phyloP scores from a whole-genome alignment of 2,797 vertebrate genomes.

The Scyliorhinus canicula region DNA sequence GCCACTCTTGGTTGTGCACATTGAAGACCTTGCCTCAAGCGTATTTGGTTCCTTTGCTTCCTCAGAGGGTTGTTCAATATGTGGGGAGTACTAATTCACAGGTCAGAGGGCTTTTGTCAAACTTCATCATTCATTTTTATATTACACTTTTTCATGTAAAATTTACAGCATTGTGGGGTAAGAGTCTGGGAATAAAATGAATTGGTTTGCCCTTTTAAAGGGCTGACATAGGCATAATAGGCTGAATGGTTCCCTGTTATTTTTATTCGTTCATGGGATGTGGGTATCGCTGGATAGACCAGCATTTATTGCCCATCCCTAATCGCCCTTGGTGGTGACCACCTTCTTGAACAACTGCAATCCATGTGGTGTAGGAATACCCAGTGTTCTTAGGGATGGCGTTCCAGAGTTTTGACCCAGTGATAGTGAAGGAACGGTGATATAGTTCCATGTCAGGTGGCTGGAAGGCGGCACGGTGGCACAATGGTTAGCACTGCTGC shows the following conservation, averaged over 20 bases:
- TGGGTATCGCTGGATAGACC: too few species aligned
- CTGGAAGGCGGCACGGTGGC: too few species aligned
- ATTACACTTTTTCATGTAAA: neutral
- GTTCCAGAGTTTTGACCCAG: too few species aligned
- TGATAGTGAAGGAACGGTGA: too few species aligned
- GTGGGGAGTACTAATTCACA: neutral
- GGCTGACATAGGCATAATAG: neutral
- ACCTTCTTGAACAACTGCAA: too few species aligned
- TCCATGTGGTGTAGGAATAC: too few species aligned
- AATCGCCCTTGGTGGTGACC: too few species aligned
- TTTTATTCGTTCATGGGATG: too few species aligned
- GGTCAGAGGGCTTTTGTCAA: neutral
- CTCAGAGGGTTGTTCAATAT: neutral
- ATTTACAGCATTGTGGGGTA: neutral
- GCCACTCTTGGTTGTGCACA: neutral
- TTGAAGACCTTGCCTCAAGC: neutral
- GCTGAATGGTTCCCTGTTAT: neutral
- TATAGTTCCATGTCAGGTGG: too few species aligned
- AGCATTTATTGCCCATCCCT: too few species aligned
- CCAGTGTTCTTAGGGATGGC: too few species aligned
- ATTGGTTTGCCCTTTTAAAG: neutral
- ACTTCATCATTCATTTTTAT: neutral
- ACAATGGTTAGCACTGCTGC: too few species aligned
- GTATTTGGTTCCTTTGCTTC: neutral
- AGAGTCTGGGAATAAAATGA: neutral